Conservation (phyloP, 2,888 invertebrate genomes). For the Philaethria dido region DNA sequence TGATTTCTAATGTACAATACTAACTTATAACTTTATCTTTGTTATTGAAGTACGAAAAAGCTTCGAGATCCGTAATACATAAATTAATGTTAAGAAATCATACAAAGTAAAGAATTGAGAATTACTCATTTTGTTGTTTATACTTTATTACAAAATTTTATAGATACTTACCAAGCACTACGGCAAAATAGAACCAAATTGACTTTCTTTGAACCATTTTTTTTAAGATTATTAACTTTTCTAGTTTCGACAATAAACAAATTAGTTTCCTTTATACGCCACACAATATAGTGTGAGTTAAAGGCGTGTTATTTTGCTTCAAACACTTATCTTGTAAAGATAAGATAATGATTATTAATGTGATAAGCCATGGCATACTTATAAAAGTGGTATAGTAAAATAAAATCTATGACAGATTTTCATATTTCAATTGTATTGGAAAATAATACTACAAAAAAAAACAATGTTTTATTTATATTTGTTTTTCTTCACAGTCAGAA, state of each 20-base stretch:
- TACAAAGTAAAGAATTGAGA: no score
- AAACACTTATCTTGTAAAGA: slow-evolving; percentile 65
- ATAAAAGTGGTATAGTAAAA: background rate
- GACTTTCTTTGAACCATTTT: slow-evolving; percentile 71
- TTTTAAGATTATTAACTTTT: slow-evolving; percentile 49
- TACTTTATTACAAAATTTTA: background rate
- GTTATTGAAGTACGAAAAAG: no score
- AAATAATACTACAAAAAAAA: background rate
- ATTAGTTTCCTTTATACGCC: slow-evolving; percentile 49
- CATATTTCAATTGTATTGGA: no score
- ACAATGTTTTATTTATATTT: no score
- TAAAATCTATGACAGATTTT: background rate
- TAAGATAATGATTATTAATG: slow-evolving; percentile 75
- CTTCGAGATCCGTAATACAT: no score
- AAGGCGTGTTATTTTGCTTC: slow-evolving; percentile 56
- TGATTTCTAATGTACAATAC: no score
- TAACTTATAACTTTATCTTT: no score
- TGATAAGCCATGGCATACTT: slow-evolving; percentile 13
- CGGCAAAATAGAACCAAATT: slow-evolving; percentile 78
- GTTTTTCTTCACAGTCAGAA: no score
- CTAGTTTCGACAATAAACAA: slow-evolving; percentile 19
- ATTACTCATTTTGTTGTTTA: no score
- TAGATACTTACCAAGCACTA: slow-evolving; percentile 74
- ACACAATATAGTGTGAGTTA: slow-evolving; percentile 46
- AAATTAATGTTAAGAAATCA: no score